Base-by-base conservation (phyloP, 2,113 vertebrate genomes). In the Chamaea fasciata region DNA sequence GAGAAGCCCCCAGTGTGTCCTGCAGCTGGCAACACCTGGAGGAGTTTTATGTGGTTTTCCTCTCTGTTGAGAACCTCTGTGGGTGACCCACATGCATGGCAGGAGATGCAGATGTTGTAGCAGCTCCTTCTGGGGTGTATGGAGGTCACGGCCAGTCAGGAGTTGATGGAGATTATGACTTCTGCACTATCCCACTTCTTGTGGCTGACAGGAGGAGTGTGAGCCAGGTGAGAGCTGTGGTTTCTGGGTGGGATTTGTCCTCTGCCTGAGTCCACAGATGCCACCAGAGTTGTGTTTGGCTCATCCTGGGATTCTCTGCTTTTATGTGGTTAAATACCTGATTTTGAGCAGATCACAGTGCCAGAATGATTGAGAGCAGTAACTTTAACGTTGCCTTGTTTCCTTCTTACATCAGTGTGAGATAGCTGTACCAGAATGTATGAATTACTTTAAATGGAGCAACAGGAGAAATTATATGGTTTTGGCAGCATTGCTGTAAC, bases 41-140 rank as follows among this genome's bases (percentile, higher is more conserved):
- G 37, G 10, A 33, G 30, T 49, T 73, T 1, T 1, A 1, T 49
- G 30, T 5, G 0, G 3, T 18, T 89, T 13, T 41, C 0, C 0
- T 37, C 60, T 70, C 24, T 83, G 1, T 42, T 14, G 44, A 44
- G 65, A 50, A 9, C 13, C 17, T 1, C 0, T 27, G 31, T 27
- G 42, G 42, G 28, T 65, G 70, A n/a, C 30, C 42, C 16, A 0
- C 3, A 0, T 15, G 28, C 8, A 1, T 80, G 41, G 23, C 0
- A 1, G 86, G 75, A 62, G 55, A 16, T 68, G 53, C 57, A 75
- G 47, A 5, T 50, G 33, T 53, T 28, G 6, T 3, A 27, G 19
- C 28, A 55, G 50, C 69, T 31, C 13, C 24, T 83, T 2, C 15
- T 21, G 41, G 10, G 63, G 52, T n/a, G 16, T 39, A 1, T 59